Conservation (phyloP, 2,797 vertebrate species). For the Melanotaenia nigrans region DNA sequence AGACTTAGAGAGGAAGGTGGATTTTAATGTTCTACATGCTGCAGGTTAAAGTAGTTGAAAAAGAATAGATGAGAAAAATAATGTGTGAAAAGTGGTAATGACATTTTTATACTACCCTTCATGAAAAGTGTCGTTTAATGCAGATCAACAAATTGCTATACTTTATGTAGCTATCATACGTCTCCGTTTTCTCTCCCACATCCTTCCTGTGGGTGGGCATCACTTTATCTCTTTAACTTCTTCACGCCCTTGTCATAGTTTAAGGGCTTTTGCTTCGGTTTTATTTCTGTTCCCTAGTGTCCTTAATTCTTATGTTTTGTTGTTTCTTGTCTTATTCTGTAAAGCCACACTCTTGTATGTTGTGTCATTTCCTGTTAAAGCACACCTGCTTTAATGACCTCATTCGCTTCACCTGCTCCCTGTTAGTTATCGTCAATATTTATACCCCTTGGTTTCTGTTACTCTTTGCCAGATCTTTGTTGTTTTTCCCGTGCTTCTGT, state of each 20-base stretch:
- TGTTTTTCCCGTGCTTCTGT: no score
- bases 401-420: no score
- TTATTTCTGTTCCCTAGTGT: no score
- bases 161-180: constrained; percentile 5
- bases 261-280: no score
- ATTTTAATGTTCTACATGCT: constrained; percentile 7
- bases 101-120: constrained; percentile 1
- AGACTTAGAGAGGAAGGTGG: constrained; percentile 2
- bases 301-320: no score
- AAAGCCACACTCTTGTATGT: no score
- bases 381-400: no score
- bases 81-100: constrained; percentile 19
- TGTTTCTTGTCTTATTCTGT: no score
- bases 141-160: constrained; percentile 14
- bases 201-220: constrained; percentile 42
- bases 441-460: no score
- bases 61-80: constrained; percentile 35
- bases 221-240: constrained; percentile 16
- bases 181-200: constrained; percentile 25
- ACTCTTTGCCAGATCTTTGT: no score
- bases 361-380: no score
- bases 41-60: constrained; percentile 54
- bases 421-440: no score
- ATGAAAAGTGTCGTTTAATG: constrained; percentile 9
- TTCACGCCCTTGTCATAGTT: background rate